These are phyloP conservation scores for Borostomias antarcticus DNA, from an alignment of 2,797 vertebrate genomes.

Conservation along the genomic window DNA sequence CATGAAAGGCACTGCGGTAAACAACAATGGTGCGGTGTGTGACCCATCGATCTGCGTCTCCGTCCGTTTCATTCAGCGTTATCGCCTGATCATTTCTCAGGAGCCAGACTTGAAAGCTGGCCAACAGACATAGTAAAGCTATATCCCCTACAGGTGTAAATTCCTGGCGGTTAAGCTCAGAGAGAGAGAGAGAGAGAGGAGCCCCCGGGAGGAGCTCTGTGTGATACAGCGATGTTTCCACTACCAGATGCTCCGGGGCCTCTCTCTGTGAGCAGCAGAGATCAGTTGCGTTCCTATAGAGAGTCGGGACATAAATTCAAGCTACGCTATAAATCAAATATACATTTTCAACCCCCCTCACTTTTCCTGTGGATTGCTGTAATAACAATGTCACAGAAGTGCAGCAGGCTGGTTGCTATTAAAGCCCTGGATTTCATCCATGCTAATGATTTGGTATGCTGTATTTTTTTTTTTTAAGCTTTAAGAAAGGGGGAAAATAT, in stretches of 20 bases:
- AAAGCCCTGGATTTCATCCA: constrained; percentile 68
- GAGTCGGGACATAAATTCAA: constrained; percentile 73
- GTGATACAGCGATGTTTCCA: constrained; percentile 72
- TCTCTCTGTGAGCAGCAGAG: constrained; percentile 65
- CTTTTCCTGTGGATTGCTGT: constrained; percentile 71
- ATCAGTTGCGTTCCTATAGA: constrained; percentile 72
- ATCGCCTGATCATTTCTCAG: constrained; percentile 62
- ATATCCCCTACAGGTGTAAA: constrained; percentile 76
- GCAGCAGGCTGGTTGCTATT: constrained; percentile 74
- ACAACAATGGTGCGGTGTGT: constrained; percentile 26
- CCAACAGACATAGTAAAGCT: constrained; percentile 71
- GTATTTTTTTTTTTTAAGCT: constrained; percentile 64
- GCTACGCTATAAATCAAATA: constrained; percentile 78
- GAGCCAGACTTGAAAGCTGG: constrained; percentile 60
- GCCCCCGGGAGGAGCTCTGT: too few species aligned
- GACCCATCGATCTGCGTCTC: constrained; percentile 27
- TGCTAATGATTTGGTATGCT: constrained; percentile 69
- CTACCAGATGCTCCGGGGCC: constrained; percentile 72
- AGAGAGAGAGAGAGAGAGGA: too few species aligned
- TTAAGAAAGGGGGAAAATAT: constrained; percentile 57
- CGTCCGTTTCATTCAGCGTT: background rate
- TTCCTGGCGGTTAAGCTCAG: constrained; percentile 64
- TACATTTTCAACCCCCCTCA: constrained; percentile 71
- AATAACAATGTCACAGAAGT: constrained; percentile 76
- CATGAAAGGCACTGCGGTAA: constrained; percentile 16